These are phyloP conservation scores for Clytia hemisphaerica DNA, from an alignment of 30 jellyfish, hydroid and myxozoan genomes.

Conservation along the genomic window DNA sequence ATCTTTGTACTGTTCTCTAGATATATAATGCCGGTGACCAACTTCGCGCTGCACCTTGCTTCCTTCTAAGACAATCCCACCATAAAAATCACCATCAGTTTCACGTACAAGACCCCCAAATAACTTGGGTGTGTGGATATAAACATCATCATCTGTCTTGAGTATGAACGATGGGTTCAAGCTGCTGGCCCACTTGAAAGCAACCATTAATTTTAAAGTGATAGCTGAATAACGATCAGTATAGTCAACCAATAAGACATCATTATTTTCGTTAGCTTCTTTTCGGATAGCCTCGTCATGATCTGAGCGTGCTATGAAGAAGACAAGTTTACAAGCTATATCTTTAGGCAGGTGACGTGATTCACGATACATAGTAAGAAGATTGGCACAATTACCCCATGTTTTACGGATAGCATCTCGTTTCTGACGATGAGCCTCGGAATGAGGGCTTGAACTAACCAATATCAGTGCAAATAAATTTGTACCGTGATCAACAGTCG, in stretches of 20 bases:
- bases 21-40: conserved; percentile 13
- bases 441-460: neutral
- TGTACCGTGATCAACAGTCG: too few species aligned
- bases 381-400: conserved; percentile 28
- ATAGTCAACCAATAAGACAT: neutral
- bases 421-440: neutral
- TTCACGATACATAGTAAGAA: neutral
- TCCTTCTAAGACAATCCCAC: neutral
- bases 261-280: conserved; percentile 11
- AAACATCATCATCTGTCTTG: conserved; percentile 38
- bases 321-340: neutral
- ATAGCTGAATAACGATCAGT: conserved; percentile 33
- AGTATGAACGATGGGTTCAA: conserved; percentile 20
- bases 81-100: neutral
- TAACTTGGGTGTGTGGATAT: conserved; percentile 22
- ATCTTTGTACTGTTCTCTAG: neutral
- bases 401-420: conserved; percentile 34
- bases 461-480: too few species aligned
- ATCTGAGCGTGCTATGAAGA: conserved; percentile 17
- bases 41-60: conserved; percentile 6
- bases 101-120: neutral
- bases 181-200: conserved; percentile 34
- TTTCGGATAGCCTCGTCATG: neutral
- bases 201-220: conserved; percentile 52
- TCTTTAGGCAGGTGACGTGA: conserved; percentile 5